Evolutionary conservation across 2,888 invertebrate genomes (phyloP), one percentile per base, ranked within the genome.

Genomic region (Zhuqinia jingwanae): DNA sequence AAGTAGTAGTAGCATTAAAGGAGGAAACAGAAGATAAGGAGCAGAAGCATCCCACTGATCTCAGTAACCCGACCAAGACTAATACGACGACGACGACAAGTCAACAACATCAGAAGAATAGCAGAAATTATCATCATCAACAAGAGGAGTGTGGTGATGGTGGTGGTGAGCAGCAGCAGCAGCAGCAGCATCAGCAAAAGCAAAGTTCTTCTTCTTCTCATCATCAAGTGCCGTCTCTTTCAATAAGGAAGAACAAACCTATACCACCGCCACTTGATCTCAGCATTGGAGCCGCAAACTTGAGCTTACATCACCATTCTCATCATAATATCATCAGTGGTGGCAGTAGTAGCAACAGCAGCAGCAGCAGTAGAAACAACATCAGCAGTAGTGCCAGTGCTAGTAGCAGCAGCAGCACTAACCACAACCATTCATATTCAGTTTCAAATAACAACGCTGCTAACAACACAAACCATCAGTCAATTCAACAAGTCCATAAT

Each of bases 201-300:
- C 78, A 85, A 58, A 56, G 15, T 42, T 77, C 68, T 68, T 20
- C 65, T 76, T 45, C 65, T n/a, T 36, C 36, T 17, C 60, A 73
- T 85, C 79, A 79, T 85, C 85, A 85, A 87, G 87, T 80, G 75
- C 80, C 78, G 79, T 75, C 84, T 80, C 63, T 79, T 78, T 85
- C 81, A 85, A 70, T 63, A 81, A 89, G 88, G 88, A 90, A 89
- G 88, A 87, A 88, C 73, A 91, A 91, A 86, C 91, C 90, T 78
- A 91, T 91, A 85, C 91, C 91, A 76, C 91, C 91, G 68, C 91
- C 91, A 53, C 89, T 91, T 80, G 91, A 91, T 89, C 90, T 91
- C 87, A 92, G 92, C 75, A 92, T 92, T 81, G 92, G 92, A 85
- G 92, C 89, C 87, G 70, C 90, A 83, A 90, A 89, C 89, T 87